A percentile compares a stretch with the other conserved stretches of the same genome.
Evolutionary conservation across 2,113 vertebrate genomes (phyloP).

Genomic region (Myiozetetes cayanensis): DNA sequence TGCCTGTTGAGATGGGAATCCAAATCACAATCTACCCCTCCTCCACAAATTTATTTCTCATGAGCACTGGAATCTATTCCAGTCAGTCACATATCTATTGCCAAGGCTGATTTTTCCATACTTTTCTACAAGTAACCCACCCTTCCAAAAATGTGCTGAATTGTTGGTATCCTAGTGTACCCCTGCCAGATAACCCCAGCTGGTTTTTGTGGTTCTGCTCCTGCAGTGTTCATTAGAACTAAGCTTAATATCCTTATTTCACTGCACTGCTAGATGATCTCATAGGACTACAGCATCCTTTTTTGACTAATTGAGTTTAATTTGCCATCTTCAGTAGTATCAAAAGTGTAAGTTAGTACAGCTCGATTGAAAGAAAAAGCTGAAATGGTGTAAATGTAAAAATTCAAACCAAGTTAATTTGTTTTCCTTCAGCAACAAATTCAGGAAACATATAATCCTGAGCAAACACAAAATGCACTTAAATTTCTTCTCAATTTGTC

Average conservation of each 20-base stretch:
- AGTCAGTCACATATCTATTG: fast-evolving
- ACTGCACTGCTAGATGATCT: not conserved
- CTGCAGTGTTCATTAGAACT: not conserved
- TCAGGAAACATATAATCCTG: not conserved
- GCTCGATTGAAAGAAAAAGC: not conserved
- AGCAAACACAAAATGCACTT: not conserved
- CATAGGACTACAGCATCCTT: not conserved
- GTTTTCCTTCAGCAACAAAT: not conserved
- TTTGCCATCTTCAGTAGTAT: not conserved
- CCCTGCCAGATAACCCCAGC: not conserved
- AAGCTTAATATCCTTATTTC: not conserved
- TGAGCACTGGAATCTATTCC: not conserved
- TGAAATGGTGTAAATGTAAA: not conserved
- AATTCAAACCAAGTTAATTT: not conserved
- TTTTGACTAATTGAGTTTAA: not conserved
- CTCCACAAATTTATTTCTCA: not conserved
- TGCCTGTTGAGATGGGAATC: not conserved
- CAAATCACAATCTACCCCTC: not conserved
- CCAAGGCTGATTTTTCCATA: not conserved
- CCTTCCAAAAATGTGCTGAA: not conserved
- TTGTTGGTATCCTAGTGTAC: not conserved
- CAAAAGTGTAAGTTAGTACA: not conserved
- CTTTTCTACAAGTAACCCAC: not conserved
- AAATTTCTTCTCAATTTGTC: not conserved
- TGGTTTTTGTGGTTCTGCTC: not conserved